Percentiles rank a stretch among this genome's conserved stretches.
These are phyloP conservation scores for Amblyjoppa proteus DNA, from an alignment of 2,888 invertebrate genomes.

Conservation along the genomic window DNA sequence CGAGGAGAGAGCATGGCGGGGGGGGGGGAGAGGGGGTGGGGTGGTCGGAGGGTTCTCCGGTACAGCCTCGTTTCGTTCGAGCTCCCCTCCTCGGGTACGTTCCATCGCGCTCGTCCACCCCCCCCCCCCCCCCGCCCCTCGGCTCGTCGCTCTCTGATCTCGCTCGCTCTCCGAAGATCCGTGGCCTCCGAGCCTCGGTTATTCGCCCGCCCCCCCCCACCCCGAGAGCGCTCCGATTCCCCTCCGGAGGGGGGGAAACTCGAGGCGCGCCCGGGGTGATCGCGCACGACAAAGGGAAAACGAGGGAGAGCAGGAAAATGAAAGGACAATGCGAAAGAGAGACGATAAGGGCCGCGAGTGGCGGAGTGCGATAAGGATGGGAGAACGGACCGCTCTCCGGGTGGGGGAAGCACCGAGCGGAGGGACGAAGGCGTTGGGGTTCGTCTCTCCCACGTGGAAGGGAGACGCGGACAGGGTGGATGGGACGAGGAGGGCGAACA, in stretches of 20 bases:
- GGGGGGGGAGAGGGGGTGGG: neutral
- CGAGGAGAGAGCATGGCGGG: neutral
- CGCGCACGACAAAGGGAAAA: conserved; percentile 67
- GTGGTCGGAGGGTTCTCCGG: neutral
- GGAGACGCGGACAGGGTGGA: conserved; percentile 15
- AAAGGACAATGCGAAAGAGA: conserved; percentile 76
- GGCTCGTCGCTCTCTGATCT: neutral
- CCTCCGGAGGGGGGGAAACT: conserved; percentile 12
- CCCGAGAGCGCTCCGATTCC: neutral
- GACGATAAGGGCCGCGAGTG: conserved; percentile 29
- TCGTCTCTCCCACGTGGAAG: conserved; percentile 21
- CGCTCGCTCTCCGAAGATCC: neutral
- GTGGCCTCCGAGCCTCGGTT: neutral
- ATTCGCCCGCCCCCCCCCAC: neutral
- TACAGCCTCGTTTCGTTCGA: neutral
- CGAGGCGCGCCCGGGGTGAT: conserved; percentile 68
- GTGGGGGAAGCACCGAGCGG: conserved; percentile 10
- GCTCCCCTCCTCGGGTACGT: neutral
- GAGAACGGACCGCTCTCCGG: neutral
- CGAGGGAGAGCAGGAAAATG: conserved; percentile 71
- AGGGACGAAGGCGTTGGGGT: conserved; percentile 31
- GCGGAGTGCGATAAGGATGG: conserved; percentile 39
- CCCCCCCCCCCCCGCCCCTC: neutral
- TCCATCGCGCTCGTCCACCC: conserved; percentile 1
- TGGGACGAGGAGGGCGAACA: neutral